These are phyloP conservation scores for Drosophila busckii DNA, from an alignment of 1,140 invertebrate species.

Conservation along the genomic window DNA sequence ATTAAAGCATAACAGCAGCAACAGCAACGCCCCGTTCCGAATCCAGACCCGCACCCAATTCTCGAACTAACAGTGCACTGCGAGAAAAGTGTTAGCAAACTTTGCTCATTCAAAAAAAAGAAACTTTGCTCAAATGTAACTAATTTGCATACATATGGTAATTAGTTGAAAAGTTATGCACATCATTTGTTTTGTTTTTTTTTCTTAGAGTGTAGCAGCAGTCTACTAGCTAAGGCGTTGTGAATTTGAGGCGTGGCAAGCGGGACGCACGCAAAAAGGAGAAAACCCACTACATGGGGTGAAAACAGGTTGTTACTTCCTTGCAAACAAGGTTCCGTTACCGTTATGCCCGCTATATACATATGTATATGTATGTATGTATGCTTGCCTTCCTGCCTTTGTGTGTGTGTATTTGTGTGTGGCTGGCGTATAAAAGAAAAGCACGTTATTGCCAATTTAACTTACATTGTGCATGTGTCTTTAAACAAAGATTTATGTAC, in stretches of 20 bases:
- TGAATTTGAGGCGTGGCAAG: conserved; percentile 33
- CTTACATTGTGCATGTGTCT: conserved; percentile 75
- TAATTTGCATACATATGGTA: too few species aligned
- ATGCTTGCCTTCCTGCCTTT: conserved; percentile 10
- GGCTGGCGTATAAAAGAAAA: conserved; percentile 65
- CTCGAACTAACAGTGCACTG: too few species aligned
- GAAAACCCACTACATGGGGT: conserved; percentile 59
- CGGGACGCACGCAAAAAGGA: conserved; percentile 39
- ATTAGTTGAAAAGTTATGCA: too few species aligned
- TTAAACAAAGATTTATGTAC: conserved; percentile 76
- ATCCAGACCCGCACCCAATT: conserved; percentile 1
- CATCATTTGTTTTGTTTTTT: too few species aligned
- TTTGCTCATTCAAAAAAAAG: too few species aligned
- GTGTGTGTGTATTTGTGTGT: conserved; percentile 32
- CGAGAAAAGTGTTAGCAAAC: too few species aligned
- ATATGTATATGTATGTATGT: background rate
- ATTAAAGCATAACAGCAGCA: conserved; percentile 70
- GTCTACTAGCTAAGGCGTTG: too few species aligned
- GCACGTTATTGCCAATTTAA: conserved; percentile 75
- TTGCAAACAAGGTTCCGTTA: conserved; percentile 75
- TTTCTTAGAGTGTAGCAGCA: too few species aligned
- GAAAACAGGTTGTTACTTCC: conserved; percentile 75
- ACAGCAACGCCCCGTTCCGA: conserved; percentile 42
- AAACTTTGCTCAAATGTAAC: too few species aligned
- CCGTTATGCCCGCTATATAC: conserved; percentile 57